phyloP scores from a whole-genome alignment of 2,888 invertebrate species.

The Resseliella maxima region DNA sequence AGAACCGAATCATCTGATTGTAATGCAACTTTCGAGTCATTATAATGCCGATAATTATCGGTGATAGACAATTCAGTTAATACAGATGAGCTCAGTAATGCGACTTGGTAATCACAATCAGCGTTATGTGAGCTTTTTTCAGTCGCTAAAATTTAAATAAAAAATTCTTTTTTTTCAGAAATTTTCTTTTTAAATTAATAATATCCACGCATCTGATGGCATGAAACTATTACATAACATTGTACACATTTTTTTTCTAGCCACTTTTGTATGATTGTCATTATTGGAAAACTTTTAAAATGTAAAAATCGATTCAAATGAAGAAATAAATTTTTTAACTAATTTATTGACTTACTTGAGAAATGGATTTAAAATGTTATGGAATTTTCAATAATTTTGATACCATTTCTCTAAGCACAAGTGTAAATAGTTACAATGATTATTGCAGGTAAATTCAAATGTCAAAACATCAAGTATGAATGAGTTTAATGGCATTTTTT shows the following conservation, averaged over 20 bases:
- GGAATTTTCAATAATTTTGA: slow-evolving; percentile 66
- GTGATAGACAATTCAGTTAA: slow-evolving; percentile 89
- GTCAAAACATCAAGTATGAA: neutral
- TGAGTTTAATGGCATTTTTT: neutral
- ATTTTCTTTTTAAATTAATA: neutral
- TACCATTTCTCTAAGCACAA: slow-evolving; percentile 63
- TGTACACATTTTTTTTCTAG: neutral
- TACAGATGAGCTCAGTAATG: slow-evolving; percentile 84
- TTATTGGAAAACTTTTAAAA: neutral
- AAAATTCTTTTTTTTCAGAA: neutral
- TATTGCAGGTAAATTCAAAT: neutral
- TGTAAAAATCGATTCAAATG: neutral
- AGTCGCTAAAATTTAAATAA: slow-evolving; percentile 65
- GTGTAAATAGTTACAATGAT: slow-evolving; percentile 1
- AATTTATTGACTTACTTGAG: slow-evolving; percentile 64
- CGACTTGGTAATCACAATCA: slow-evolving; percentile 76
- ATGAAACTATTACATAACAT: neutral
- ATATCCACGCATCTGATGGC: neutral
- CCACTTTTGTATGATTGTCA: neutral
- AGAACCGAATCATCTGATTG: slow-evolving; percentile 97
- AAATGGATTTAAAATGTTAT: slow-evolving; percentile 64
- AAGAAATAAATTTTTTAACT: neutral
- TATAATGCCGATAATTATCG: too few relatives aligned
- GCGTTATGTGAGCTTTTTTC: slow-evolving; percentile 71
- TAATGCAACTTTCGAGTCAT: slow-evolving; percentile 93